Evolutionary conservation across 53 echinoderm and acorn worm genomes (phyloP), one percentile per base, ranked within the genome.

Genomic region (Echinarachnius parma): DNA sequence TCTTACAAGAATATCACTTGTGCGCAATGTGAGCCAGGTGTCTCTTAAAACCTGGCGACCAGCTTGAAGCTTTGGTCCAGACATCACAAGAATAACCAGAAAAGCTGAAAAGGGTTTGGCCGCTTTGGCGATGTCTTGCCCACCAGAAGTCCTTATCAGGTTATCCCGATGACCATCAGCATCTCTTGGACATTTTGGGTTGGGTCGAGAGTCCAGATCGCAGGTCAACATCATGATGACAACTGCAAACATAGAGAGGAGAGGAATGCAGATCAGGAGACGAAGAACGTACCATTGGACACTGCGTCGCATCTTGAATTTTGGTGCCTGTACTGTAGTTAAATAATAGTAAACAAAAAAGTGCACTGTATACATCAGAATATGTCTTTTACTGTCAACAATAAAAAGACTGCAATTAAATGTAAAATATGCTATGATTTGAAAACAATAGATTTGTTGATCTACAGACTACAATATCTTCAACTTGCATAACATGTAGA

Each of bases 51-150:
- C 79, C 34, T 72, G 77, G 21, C 89, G 62, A 23, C 80, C 72
- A 2, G 75, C 82, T 10, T 60, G 30, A 7, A 76, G 45, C 31
- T 88, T 76, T 28, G 89, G 91, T 15, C 85, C 96, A 15, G 88
- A 84, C 84, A 96, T 84, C 26, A 96, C 79, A 21, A 91, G 66
- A 19, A 96, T 71, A 15, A 91, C 75, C 1, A 96, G 75, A 34
- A 85, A 86, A 44, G 85, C 90, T 15, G 82, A 86, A 2, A 86
- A 45, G 7, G 57, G 42, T 37, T 72, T 72, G 0, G 9, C 74
- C 8, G 15, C 35, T 2, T 37, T 29, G 15, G 7, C 23, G n/a
- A 37, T 44, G 11, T 72, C 74, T 7, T 30, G 4, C 5, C 20
- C 20, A 14, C 18, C 14, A 50, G 10, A 18, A 23, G 65, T 46